Conservation (phyloP, 1,140 invertebrate genomes). For the Aethina tumida region DNA sequence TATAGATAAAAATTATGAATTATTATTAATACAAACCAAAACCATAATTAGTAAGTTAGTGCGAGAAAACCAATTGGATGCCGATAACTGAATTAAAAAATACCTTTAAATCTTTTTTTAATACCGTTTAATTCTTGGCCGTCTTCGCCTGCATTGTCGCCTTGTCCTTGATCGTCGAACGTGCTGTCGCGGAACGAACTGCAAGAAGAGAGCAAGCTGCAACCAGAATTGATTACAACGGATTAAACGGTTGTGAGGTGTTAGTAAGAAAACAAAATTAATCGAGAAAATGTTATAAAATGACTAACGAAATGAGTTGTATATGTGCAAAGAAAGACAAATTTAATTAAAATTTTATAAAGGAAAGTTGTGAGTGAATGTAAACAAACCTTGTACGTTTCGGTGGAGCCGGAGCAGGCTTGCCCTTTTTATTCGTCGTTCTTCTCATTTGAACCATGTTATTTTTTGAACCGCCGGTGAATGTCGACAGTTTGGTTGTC, state of each 20-base stretch:
- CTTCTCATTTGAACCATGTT: constrained; percentile 71
- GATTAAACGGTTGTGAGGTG: too few relatives aligned
- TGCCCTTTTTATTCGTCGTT: constrained; percentile 79
- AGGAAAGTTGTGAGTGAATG: background rate
- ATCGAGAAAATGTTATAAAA: too few relatives aligned
- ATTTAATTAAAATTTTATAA: background rate
- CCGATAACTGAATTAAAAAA: constrained; percentile 20
- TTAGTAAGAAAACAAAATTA: too few relatives aligned
- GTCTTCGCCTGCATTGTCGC: constrained; percentile 49
- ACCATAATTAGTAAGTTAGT: background rate
- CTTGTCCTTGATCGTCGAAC: constrained; percentile 36
- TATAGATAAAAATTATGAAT: too few relatives aligned
- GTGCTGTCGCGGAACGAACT: constrained; percentile 70
- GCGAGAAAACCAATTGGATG: constrained; percentile 9
- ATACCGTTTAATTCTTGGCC: constrained; percentile 35
- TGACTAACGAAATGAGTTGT: too few relatives aligned
- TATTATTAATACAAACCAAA: background rate
- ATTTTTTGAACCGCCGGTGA: constrained; percentile 49
- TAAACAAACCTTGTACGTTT: constrained; percentile 75
- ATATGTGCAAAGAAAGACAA: background rate
- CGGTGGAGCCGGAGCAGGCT: constrained; percentile 88
- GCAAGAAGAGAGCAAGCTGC: constrained; percentile 69
- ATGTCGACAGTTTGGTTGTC: constrained; percentile 54
- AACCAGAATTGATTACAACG: constrained; percentile 29
- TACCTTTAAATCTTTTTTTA: constrained; percentile 33